phyloP scores from a whole-genome alignment of 2,113 vertebrate species.

The Onychorhynchus coronatus region DNA sequence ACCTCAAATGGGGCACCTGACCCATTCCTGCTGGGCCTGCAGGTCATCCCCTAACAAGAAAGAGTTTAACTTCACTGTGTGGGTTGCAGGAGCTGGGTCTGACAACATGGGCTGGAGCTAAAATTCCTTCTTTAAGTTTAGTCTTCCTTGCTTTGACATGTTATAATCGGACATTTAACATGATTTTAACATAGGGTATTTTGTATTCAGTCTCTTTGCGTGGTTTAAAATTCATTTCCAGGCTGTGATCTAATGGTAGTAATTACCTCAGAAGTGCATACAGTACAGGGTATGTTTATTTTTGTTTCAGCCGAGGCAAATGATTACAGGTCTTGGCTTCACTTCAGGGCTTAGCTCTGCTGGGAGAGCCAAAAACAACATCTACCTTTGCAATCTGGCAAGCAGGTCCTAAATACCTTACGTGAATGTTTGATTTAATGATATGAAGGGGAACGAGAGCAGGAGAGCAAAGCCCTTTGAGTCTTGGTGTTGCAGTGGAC shows the following conservation, averaged over 20 bases:
- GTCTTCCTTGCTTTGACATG: background rate
- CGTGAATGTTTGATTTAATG: background rate
- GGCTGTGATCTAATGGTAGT: slow-evolving; percentile 65
- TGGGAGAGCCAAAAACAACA: slow-evolving; percentile 58
- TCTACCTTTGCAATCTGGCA: slow-evolving; percentile 66
- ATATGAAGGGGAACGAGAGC: background rate
- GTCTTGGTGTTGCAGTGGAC: background rate
- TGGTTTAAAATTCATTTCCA: slow-evolving; percentile 50
- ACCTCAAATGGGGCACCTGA: background rate
- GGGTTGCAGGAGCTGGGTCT: background rate
- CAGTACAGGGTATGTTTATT: slow-evolving; percentile 46
- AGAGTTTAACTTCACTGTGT: background rate
- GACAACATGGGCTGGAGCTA: background rate
- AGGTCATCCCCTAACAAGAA: background rate
- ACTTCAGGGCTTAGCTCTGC: slow-evolving; percentile 46
- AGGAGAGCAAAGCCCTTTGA: background rate
- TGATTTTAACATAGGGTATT: background rate
- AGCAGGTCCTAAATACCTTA: slow-evolving; percentile 46
- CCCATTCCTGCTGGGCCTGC: background rate
- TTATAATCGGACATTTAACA: background rate
- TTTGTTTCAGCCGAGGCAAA: slow-evolving; percentile 61
- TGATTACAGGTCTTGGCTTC: slow-evolving; percentile 56
- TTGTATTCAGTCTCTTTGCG: slow-evolving; percentile 2
- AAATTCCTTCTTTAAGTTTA: background rate
- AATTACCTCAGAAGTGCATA: slow-evolving; percentile 60